Percentiles rank a stretch among this genome's conserved stretches.
Conservation (phyloP, 2,113 vertebrate genomes). For the Pseudopodoces humilis region DNA sequence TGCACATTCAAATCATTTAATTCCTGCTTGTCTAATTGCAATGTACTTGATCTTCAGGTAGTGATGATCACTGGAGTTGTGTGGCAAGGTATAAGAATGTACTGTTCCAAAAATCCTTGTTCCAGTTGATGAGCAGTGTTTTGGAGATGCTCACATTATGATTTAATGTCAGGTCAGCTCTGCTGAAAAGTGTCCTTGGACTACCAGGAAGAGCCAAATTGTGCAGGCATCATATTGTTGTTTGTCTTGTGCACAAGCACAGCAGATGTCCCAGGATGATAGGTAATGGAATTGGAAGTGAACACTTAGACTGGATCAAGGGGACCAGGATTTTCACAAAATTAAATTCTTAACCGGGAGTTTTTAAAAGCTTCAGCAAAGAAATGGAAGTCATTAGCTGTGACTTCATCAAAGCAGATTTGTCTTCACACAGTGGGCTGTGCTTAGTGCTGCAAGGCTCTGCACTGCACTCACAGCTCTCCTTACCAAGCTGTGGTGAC, state of each 20-base stretch:
- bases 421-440: background rate
- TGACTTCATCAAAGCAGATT: background rate
- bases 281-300: background rate
- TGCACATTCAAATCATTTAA: background rate
- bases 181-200: background rate
- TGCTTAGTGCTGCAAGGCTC: background rate
- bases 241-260: background rate
- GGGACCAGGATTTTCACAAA: background rate
- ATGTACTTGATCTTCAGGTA: background rate
- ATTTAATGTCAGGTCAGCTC: background rate
- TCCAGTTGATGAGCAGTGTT: background rate
- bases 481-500: background rate
- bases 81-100: background rate
- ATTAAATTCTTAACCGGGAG: background rate
- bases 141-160: background rate
- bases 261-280: background rate
- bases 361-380: background rate
- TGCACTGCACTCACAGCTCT: background rate
- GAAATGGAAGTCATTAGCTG: background rate
- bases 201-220: background rate
- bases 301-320: background rate
- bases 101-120: background rate
- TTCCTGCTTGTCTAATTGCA: background rate
- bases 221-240: accelerated
- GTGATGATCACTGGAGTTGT: accelerated